Base-by-base conservation (phyloP, 2,888 invertebrate genomes). In the Trilocha varians region DNA sequence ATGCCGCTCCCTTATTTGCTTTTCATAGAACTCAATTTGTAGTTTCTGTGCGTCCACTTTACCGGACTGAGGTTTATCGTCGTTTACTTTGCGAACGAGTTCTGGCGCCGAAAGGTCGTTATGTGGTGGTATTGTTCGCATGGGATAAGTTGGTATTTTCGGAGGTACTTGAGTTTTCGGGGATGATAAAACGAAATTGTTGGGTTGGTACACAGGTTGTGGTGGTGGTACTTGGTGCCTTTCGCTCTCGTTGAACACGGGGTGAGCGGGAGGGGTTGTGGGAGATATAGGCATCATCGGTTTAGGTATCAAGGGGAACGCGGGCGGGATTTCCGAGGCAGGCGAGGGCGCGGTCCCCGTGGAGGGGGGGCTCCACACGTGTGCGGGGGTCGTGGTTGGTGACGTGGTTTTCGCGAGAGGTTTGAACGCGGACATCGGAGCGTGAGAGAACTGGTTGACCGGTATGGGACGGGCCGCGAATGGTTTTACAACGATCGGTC, bases 371-470 rank as follows among this genome's bases (percentile, higher is more conserved):
- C 77, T 78, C 85, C 85, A 85, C 16, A 85, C 59, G 52, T 71
- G 72, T 1, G 77, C 59, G 2, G 73, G 70, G 8, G 75, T 70
- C 16, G 57, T 55, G 5, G 65, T 70, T 3, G 85, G 84, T 6
- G 77, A 85, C 17, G 62, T 62, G 44, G 75, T 74, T 51, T 75
- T 86, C 44, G 83, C 77, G 45, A 83, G 86, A 1, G 91, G 93
- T 50, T 90, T 90, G 59, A 93, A 93, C 3, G 92, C 92, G 8
- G 93, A 93, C 82, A 91, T 89, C 0, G 92, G 91, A 0, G 92
- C 93, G 64, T 93, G 93, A 16, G 91, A 92, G 59, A 93, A 93
- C 54, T 92, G 89, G 63, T 92, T 92, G 0, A 91, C 87, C 2
- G 89, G 88, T 34, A 88, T 73, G 8, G 90, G 89, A 61, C 89